Evolutionary conservation across 35 echinoderm and acorn worm species (phyloP).

Genomic region (Eucidaris tribuloides): DNA sequence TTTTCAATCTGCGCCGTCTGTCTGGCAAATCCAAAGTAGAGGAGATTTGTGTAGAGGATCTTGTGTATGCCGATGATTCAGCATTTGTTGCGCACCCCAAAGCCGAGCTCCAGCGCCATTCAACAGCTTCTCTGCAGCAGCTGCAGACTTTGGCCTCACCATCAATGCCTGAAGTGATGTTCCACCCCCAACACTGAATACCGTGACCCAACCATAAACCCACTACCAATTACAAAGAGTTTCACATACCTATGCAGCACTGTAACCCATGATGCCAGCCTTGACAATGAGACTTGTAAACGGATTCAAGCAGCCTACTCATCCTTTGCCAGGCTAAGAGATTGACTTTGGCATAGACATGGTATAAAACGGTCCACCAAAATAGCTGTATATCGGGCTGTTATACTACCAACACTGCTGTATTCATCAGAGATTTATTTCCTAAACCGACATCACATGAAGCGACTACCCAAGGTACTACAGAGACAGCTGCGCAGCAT

Average conservation of each 20-base stretch:
- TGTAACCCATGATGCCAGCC: background rate
- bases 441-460: no score
- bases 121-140: background rate
- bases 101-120: background rate
- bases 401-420: no score
- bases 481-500: no score
- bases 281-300: no score
- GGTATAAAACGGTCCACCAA: no score
- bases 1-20: constrained; percentile 3
- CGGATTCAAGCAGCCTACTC: no score
- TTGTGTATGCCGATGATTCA: background rate
- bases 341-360: no score
- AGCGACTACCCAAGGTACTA: no score
- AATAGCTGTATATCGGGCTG: no score
- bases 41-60: background rate
- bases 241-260: background rate
- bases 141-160: background rate
- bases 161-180: background rate
- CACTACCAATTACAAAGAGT: background rate
- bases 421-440: no score
- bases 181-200: background rate
- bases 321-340: no score
- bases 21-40: background rate
- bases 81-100: no score
- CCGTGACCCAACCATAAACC: background rate